Conservation (phyloP, 2,797 vertebrate species). For the Botia kubotai region DNA sequence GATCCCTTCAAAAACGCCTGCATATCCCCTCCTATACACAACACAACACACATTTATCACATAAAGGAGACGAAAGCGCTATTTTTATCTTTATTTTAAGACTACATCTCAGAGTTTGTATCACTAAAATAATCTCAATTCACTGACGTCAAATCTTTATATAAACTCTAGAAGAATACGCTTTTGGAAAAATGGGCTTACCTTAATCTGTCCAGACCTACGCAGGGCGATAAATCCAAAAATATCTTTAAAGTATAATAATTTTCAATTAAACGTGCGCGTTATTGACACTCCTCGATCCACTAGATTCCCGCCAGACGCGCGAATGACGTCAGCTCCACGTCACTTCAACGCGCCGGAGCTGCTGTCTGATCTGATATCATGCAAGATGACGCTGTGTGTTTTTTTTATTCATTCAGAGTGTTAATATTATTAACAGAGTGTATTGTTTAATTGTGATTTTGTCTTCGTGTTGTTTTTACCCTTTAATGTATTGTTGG, state of each 20-base stretch:
- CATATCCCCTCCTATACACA: conserved; percentile 72
- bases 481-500: too few relatives aligned
- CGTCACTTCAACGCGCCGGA: conserved; percentile 37
- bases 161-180: background rate
- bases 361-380: background rate
- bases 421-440: too few relatives aligned
- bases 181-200: background rate
- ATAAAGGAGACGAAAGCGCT: background rate
- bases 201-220: background rate
- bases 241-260: background rate
- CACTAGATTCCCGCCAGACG: conserved; percentile 56
- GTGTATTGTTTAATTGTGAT: background rate
- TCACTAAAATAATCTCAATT: background rate
- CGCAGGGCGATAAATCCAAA: background rate
- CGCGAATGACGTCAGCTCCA: background rate
- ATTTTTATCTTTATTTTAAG: background rate
- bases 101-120: background rate
- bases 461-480: background rate
- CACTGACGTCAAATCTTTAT: background rate
- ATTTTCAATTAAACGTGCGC: background rate
- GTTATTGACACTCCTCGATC: background rate
- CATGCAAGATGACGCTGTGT: background rate
- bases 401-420: too few relatives aligned
- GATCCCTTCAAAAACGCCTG: conserved; percentile 93
- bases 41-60: background rate